A percentile compares a stretch with the other conserved stretches of the same genome.
Conservation (phyloP, 2,113 vertebrate genomes). For the Benitochromis conjunctus region DNA sequence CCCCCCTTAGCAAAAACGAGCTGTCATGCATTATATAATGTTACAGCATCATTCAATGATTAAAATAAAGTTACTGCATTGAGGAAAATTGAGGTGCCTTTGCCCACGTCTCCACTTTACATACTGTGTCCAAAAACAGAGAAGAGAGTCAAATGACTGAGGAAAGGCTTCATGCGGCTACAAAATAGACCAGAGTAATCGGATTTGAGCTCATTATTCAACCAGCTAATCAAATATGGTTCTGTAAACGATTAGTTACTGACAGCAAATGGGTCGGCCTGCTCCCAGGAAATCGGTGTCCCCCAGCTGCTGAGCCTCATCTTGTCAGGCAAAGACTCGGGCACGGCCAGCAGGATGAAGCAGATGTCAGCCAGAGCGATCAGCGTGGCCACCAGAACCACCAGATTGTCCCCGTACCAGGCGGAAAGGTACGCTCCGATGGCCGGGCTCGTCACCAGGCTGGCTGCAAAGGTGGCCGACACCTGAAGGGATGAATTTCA, state of each 20-base stretch:
- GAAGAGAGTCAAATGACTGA: neutral
- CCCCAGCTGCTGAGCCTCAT: constrained; percentile 89
- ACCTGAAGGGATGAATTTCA: constrained; percentile 68
- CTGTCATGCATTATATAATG: neutral
- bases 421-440: constrained; percentile 90
- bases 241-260: constrained; percentile 24
- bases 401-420: constrained; percentile 86
- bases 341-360: constrained; percentile 90
- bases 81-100: neutral
- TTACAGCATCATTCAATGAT: neutral
- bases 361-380: constrained; percentile 88
- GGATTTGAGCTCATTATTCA: neutral
- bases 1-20: neutral
- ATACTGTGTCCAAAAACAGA: neutral
- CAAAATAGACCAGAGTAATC: neutral
- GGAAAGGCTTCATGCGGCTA: neutral
- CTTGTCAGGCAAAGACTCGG: constrained; percentile 90
- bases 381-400: constrained; percentile 85
- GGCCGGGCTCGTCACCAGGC: constrained; percentile 90
- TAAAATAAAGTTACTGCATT: neutral
- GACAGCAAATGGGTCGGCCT: constrained; percentile 91
- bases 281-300: constrained; percentile 88
- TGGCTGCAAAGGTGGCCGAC: constrained; percentile 93
- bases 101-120: neutral
- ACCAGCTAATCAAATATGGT: neutral